Conservation (phyloP, 2,888 invertebrate species). For the Plagiodera versicolora region DNA sequence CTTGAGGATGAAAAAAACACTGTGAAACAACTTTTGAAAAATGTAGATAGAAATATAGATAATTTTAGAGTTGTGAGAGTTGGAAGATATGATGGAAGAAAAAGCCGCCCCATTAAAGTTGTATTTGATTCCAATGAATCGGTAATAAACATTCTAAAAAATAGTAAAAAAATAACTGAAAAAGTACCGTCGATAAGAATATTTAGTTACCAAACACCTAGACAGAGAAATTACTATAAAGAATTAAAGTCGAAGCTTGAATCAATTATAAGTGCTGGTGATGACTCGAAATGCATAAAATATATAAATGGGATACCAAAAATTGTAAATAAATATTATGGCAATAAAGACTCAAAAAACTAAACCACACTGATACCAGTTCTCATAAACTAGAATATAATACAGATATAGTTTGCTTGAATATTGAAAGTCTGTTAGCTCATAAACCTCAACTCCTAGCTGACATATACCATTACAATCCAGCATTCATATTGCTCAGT, state of each 20-base stretch:
- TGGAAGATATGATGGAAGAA: conserved; percentile 12
- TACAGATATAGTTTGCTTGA: conserved; percentile 6
- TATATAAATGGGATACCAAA: conserved; percentile 4
- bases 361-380: no score
- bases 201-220: conserved; percentile 3
- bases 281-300: conserved; percentile 1
- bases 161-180: conserved; percentile 5
- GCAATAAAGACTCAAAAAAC: background rate
- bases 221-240: background rate
- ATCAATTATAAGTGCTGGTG: background rate
- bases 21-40: conserved; percentile 1
- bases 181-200: conserved; percentile 4
- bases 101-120: conserved; percentile 2
- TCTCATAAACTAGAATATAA: conserved; percentile 4
- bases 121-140: background rate
- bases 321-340: background rate
- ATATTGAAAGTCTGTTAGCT: conserved; percentile 15
- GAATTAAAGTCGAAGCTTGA: background rate
- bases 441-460: conserved; percentile 6
- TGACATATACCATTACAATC: conserved; percentile 8
- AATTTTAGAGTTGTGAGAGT: conserved; percentile 7
- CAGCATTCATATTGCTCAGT: conserved; percentile 11
- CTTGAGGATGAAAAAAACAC: conserved; percentile 6
- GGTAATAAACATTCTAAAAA: conserved; percentile 3
- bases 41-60: conserved; percentile 6